Evolutionary conservation across 2,888 invertebrate species (phyloP), one percentile per base, ranked within the genome.

Genomic region (Fabriciana adippe): DNA sequence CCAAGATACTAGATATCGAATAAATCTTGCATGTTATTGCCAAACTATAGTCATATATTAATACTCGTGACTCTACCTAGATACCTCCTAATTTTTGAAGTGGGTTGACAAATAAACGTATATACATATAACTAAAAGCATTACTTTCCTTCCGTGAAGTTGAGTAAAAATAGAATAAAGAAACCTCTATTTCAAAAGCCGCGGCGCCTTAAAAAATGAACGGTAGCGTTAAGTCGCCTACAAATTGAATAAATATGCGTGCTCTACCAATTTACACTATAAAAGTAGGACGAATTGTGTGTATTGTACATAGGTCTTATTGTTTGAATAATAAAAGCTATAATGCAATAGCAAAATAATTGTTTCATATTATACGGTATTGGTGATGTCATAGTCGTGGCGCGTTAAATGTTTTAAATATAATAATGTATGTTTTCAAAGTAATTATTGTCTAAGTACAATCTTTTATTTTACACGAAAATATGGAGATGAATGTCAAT

Each of bases 261-360:
- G 85, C 66, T 73, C 72, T 56, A 73, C 74, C 79, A 84, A 77
- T 86, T 86, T 76, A 76, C 86, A 83, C 83, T 59, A 64, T 60
- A 75, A 0, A 68, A 56, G 47, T 62, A 18, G 66, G 45, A 41
- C 54, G 26, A 8, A 18, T 41, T 41, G 35, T 11, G 35, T 35
- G 6, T 35, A 6, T 8, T 18, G 21, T 16, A 18, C 18, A 50
- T 35, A 61, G 35, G 3, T 18, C 35, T 51, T 61, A 53, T 61
- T 61, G 0, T n/a, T 8, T 18, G 3, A 3, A 0, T 11, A 2
- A 48, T 48, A 59, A 59, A 48, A 16, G 13, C 59, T 31, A 48
- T 0, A 26, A n/a, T 59, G 26, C 26, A 6, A 47, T 13, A 47
- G 6, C 59, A 48, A 31, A 41, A 41, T 41, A 0, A 8, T 59